A percentile compares a stretch with the other conserved stretches of the same genome.
phyloP scores from a whole-genome alignment of 2,888 invertebrate genomes.

The Orchestes rusci region DNA sequence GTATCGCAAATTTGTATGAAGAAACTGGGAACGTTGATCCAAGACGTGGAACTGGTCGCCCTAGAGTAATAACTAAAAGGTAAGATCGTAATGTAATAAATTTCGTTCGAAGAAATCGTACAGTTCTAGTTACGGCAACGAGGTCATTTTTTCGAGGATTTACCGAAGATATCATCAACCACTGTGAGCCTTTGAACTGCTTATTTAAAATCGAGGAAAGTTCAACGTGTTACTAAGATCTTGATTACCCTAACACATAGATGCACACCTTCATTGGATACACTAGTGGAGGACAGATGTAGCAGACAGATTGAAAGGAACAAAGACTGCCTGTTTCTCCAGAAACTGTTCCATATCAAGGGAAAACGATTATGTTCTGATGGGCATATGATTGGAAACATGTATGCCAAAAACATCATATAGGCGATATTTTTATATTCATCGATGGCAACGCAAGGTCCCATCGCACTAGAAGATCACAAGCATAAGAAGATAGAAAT shows the following conservation, averaged over 20 bases:
- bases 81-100: slow-evolving; percentile 4
- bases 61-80: slow-evolving; percentile 1
- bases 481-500: slow-evolving; percentile 11
- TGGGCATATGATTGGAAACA: neutral
- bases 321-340: neutral
- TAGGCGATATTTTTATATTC: slow-evolving; percentile 5
- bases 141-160: neutral
- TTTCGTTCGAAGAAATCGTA: slow-evolving; percentile 5
- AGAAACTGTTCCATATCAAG: neutral
- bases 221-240: neutral
- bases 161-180: slow-evolving; percentile 1
- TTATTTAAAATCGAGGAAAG: slow-evolving; percentile 2
- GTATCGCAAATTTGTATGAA: neutral
- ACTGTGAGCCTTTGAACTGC: neutral
- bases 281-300: neutral
- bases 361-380: slow-evolving; percentile 2
- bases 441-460: slow-evolving; percentile 18
- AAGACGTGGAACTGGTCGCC: slow-evolving; percentile 3
- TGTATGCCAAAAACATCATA: slow-evolving; percentile 1
- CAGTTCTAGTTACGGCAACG: slow-evolving; percentile 1
- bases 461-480: slow-evolving; percentile 14
- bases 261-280: slow-evolving; percentile 2
- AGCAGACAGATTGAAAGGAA: neutral
- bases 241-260: slow-evolving; percentile 1
- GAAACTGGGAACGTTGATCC: neutral